Base-by-base conservation (phyloP, 2,113 vertebrate species). In the Cololabis saira region DNA sequence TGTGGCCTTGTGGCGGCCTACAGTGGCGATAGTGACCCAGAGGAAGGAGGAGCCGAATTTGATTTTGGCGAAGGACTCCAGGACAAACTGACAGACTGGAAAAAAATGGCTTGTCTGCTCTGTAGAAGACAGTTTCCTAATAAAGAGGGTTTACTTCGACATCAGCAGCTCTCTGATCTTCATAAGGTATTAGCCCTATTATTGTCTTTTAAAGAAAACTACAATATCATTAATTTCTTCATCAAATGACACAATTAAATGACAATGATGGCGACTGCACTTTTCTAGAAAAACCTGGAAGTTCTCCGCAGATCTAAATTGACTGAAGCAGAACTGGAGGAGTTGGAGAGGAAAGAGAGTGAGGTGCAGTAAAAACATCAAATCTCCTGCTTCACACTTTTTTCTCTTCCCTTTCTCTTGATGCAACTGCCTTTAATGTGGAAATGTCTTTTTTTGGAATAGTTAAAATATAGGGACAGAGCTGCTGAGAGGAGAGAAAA, bases 381-480 rank as follows among this genome's bases (percentile, higher is more conserved):
- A 65, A 44, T 47, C n/a, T 16, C 8, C 13, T 11, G 13, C 12
- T 13, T 3, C 2, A 27, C 24, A 6, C 2, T 3, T 42, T 0
- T n/a, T 49, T 44, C 1, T n/a, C 12, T 45, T 22, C 54, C 63
- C 2, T 14, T 2, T 1, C 12, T 47, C 12, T 45, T 11, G 13
- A 6, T 19, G 17, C 33, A 21, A 49, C 11, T 51, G 16, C 1
- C 22, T 68, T 18, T 47, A 43, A 54, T 49, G 14, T 3, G 0
- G 1, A 63, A 16, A 16, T 27, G 60, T 51, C 21, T 5, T 49
- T 11, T 30, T 21, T 49, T 15, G 69, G 5, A 65, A 33, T 64
- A 99, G 97, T 92, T 97, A 93, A 99, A 99, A 68, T 99, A 99
- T 81, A 94, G 98, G 89, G 98, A 99, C 89, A 85, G 98, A 65